phyloP scores from a whole-genome alignment of 2,888 invertebrate genomes.

The Leptogaster cylindrica region DNA sequence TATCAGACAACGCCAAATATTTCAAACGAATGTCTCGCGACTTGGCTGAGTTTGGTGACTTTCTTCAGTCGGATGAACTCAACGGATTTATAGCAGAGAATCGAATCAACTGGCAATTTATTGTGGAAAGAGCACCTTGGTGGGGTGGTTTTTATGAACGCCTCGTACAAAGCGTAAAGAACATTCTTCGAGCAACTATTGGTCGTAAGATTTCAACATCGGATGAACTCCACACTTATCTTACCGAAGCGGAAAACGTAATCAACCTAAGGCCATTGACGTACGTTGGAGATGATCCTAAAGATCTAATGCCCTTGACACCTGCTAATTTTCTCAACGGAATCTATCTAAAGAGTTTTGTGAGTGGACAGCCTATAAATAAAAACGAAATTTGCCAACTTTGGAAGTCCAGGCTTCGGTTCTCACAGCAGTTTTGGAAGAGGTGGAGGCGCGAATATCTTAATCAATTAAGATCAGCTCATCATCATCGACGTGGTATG shows the following conservation, averaged over 20 bases:
- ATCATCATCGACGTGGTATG: background rate
- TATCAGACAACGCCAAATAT: slow-evolving; percentile 38
- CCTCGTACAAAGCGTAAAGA: slow-evolving; percentile 38
- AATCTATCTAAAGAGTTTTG: no score
- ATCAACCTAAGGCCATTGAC: slow-evolving; percentile 39
- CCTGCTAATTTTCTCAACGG: background rate
- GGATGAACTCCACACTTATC: slow-evolving; percentile 34
- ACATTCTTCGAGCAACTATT: slow-evolving; percentile 43
- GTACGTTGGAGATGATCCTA: slow-evolving; percentile 35
- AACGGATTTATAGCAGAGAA: slow-evolving; percentile 33
- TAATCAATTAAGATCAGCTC: background rate
- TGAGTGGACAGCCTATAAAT: background rate
- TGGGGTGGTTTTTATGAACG: slow-evolving; percentile 43
- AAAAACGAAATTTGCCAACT: background rate
- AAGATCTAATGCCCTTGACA: slow-evolving; percentile 6
- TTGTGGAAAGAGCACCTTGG: slow-evolving; percentile 42
- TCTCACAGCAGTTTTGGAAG: background rate
- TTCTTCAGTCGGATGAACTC: slow-evolving; percentile 2
- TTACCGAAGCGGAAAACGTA: slow-evolving; percentile 37
- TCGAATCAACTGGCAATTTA: slow-evolving; percentile 40
- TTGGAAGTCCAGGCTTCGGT: background rate
- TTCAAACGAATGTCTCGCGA: slow-evolving; percentile 41
- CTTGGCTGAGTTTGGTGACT: slow-evolving; percentile 7
- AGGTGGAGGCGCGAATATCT: slow-evolving; percentile 2
- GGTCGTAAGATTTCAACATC: slow-evolving; percentile 10